phyloP scores from a whole-genome alignment of 2,797 vertebrate species.

The Falco naumanni region DNA sequence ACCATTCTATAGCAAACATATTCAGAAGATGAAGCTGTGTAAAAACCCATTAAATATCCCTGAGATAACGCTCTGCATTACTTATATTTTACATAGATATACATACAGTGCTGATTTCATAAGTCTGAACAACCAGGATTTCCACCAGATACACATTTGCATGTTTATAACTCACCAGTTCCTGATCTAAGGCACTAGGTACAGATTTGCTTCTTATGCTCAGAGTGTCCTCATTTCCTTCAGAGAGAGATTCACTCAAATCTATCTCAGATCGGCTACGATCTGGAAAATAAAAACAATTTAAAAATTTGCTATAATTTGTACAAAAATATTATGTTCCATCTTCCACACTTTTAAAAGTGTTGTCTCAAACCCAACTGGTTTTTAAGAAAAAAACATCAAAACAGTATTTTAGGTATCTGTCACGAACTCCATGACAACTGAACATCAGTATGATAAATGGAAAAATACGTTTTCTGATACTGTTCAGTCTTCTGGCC shows the following conservation, averaged over 20 bases:
- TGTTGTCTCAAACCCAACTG: fast-evolving
- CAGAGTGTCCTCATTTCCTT: slow-evolving; percentile 83
- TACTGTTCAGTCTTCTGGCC: background rate
- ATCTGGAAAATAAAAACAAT: slow-evolving; percentile 77
- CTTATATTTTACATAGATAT: background rate
- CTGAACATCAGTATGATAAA: background rate
- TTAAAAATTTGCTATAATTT: background rate
- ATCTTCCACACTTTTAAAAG: background rate
- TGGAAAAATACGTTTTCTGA: background rate
- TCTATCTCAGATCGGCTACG: slow-evolving; percentile 91
- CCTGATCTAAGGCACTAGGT: slow-evolving; percentile 85
- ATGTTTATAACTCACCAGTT: slow-evolving; percentile 79
- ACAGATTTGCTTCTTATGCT: slow-evolving; percentile 88
- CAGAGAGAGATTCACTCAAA: slow-evolving; percentile 84
- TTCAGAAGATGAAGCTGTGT: background rate
- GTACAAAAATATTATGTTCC: background rate
- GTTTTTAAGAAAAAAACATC: background rate
- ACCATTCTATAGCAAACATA: background rate
- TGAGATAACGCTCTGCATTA: background rate
- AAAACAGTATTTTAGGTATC: background rate
- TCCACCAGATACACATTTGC: background rate
- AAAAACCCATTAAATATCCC: background rate
- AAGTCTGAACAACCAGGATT: background rate
- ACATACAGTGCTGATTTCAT: background rate
- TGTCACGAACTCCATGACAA: background rate